Conservation (phyloP, 1,140 invertebrate species). For the Lordiphosa clarofinis region DNA sequence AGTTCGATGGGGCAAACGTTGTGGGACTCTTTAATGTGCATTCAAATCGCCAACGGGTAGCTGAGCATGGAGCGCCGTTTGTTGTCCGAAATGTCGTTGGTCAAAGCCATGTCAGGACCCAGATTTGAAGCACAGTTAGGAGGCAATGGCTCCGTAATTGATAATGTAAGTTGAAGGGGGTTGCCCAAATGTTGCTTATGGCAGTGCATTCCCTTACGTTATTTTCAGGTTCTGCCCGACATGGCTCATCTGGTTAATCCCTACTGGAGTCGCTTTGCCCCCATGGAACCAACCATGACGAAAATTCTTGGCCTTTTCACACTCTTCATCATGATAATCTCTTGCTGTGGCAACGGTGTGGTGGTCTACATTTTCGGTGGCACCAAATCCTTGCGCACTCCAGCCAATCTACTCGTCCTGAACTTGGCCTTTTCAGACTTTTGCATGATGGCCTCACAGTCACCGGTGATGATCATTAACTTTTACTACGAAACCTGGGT, state of each 20-base stretch:
- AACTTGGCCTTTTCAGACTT: conserved; percentile 86
- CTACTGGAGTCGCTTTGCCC: conserved; percentile 89
- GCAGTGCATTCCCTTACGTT: background rate
- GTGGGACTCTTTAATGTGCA: conserved; percentile 32
- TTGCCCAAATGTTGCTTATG: too few species aligned
- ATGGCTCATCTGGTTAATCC: conserved; percentile 87
- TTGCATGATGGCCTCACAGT: conserved; percentile 91
- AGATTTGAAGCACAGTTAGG: conserved; percentile 46
- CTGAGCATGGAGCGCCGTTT: conserved; percentile 54
- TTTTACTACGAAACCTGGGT: conserved; percentile 93
- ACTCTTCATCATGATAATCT: conserved; percentile 64
- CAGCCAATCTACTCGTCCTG: conserved; percentile 82
- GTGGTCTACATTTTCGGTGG: conserved; percentile 84
- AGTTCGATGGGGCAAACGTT: background rate
- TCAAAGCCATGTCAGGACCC: conserved; percentile 35
- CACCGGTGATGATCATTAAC: conserved; percentile 91
- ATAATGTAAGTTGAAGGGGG: conserved; percentile 45
- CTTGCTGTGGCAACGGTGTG: conserved; percentile 82
- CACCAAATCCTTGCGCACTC: conserved; percentile 82
- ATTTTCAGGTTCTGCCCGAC: conserved; percentile 80
- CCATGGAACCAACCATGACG: conserved; percentile 87
- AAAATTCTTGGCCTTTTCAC: conserved; percentile 68
- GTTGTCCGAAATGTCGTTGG: conserved; percentile 33
- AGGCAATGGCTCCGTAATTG: conserved; percentile 59
- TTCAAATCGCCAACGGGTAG: conserved; percentile 13